phyloP scores from a whole-genome alignment of 92 coral and sea anemone genomes.

The Palythoa caribaeorum region DNA sequence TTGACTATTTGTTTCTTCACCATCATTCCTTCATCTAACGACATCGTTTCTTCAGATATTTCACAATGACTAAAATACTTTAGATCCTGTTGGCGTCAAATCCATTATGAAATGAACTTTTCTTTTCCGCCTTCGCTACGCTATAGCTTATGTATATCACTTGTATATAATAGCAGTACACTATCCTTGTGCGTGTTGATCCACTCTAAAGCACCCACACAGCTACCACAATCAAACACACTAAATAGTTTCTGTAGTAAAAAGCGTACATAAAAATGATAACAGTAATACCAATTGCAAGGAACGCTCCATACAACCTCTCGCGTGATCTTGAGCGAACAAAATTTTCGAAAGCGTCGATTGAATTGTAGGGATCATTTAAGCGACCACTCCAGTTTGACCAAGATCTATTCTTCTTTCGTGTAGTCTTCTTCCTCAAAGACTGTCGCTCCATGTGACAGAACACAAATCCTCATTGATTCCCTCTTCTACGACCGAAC shows the following conservation, averaged over 20 bases:
- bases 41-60: background rate
- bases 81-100: background rate
- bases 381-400: conserved; percentile 36
- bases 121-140: background rate
- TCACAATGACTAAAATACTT: background rate
- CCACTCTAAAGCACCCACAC: conserved; percentile 75
- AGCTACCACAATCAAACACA: conserved; percentile 87
- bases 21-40: too few relatives aligned
- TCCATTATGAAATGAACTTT: background rate
- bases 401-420: conserved; percentile 36
- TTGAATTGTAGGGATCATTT: conserved; percentile 76
- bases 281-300: conserved; percentile 82
- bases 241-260: conserved; percentile 87
- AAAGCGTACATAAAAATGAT: conserved; percentile 80
- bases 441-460: conserved; percentile 30
- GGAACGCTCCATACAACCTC: conserved; percentile 70
- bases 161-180: background rate
- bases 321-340: conserved; percentile 76
- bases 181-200: background rate
- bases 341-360: conserved; percentile 90
- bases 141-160: background rate
- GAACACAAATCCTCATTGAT: conserved; percentile 18
- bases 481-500: background rate
- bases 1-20: background rate
- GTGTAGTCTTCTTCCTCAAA: conserved; percentile 12